Evolutionary conservation across 2,888 invertebrate species (phyloP).

Genomic region (Clanis bilineata): DNA sequence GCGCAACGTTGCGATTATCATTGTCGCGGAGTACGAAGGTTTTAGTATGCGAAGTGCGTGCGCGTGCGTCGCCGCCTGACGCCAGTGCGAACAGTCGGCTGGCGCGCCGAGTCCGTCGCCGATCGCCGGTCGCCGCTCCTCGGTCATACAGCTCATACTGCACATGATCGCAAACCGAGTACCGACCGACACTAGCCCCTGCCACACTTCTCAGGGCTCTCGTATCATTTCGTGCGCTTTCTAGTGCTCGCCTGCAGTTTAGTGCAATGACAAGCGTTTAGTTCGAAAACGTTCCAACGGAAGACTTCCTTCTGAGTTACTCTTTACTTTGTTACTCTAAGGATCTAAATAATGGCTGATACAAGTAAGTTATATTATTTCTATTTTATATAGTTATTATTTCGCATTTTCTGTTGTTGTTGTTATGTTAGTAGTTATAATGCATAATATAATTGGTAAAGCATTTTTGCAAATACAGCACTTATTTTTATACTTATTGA

Average conservation of each 20-base stretch:
- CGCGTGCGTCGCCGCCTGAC: conserved; percentile 67
- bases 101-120: conserved; percentile 45
- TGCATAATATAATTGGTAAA: no score
- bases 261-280: conserved; percentile 65
- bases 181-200: conserved; percentile 56
- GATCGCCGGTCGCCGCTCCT: conserved; percentile 25
- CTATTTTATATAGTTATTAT: not conserved
- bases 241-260: conserved; percentile 57
- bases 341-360: conserved; percentile 46
- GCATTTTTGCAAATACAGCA: no score
- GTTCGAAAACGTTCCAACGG: conserved; percentile 39
- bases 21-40: conserved; percentile 57
- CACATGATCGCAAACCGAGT: conserved; percentile 53
- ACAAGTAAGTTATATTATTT: conserved; percentile 56
- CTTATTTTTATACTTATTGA: not conserved
- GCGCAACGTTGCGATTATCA: conserved; percentile 58
- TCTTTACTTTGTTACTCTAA: conserved; percentile 33
- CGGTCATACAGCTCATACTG: no score
- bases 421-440: not conserved
- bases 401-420: not conserved
- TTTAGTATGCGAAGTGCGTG: conserved; percentile 79
- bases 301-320: conserved; percentile 32
- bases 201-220: conserved; percentile 58
- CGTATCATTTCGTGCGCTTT: conserved; percentile 63
- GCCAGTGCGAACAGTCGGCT: conserved; percentile 48